Evolutionary conservation across 2,797 vertebrate genomes (phyloP).

Genomic region (Phrynocephalus forsythii): DNA sequence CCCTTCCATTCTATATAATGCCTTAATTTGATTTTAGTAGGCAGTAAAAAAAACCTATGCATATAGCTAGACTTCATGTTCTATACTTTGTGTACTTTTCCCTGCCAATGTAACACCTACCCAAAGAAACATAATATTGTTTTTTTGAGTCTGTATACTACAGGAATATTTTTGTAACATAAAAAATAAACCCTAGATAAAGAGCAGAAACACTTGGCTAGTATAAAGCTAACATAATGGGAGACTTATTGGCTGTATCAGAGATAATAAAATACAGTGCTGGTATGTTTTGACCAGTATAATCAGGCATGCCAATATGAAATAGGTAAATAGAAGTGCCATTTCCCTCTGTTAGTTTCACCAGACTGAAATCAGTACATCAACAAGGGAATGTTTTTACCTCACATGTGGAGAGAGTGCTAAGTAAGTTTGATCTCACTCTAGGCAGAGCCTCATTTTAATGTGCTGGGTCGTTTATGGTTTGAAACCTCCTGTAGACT

Average conservation of each 20-base stretch:
- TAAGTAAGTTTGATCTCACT: slow-evolving; percentile 26
- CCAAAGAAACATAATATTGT: slow-evolving; percentile 79
- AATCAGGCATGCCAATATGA: slow-evolving; percentile 53
- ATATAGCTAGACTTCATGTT: slow-evolving; percentile 68
- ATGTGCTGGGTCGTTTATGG: slow-evolving; percentile 61
- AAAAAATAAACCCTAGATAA: slow-evolving; percentile 68
- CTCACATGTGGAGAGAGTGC: slow-evolving; percentile 58
- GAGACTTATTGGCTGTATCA: slow-evolving; percentile 46
- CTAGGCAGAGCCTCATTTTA: slow-evolving; percentile 11
- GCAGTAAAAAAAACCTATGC: slow-evolving; percentile 77
- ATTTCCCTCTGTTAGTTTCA: not conserved
- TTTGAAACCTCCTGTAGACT: slow-evolving; percentile 59
- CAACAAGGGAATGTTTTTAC: slow-evolving; percentile 53
- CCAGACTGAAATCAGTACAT: slow-evolving; percentile 18
- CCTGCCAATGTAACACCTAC: slow-evolving; percentile 66
- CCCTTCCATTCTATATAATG: slow-evolving; percentile 68
- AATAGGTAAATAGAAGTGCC: slow-evolving; percentile 36
- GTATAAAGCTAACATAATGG: slow-evolving; percentile 49
- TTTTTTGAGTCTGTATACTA: slow-evolving; percentile 75
- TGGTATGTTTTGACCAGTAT: slow-evolving; percentile 53
- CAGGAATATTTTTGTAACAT: slow-evolving; percentile 64
- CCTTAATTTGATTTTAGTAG: slow-evolving; percentile 76
- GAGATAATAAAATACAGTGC: slow-evolving; percentile 44
- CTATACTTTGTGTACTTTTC: slow-evolving; percentile 60
- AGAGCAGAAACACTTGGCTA: slow-evolving; percentile 57